Evolutionary conservation across 2,888 invertebrate species (phyloP), one percentile per base, ranked within the genome.

Genomic region (Sipha maydis): DNA sequence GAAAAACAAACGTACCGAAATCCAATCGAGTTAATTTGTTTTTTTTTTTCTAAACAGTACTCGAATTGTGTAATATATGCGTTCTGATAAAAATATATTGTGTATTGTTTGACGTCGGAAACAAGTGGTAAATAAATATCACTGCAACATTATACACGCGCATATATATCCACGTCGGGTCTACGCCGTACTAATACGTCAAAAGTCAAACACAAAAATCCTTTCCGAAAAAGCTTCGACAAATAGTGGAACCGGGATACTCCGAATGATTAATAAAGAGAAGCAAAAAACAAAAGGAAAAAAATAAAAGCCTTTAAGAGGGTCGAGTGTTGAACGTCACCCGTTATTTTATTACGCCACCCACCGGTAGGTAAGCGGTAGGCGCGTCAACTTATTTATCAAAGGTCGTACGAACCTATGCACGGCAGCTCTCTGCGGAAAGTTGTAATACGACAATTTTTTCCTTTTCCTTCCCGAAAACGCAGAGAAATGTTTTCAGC

Each of bases 321-420:
- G 54, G 73, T 83, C 73, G 83, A 73, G 34, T 56, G 73, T 56
- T 83, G 21, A 73, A 73, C 71, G 34, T 78, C 25, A 31, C 31
- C 19, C 34, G 54, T 83, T 34, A 11, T 83, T 83, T 73, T 34
- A 34, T 73, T 34, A 34, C 56, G 31, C 54, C 73, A 19, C n/a
- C 31, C 48, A 48, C 48, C 31, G 28, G 25, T 83, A 54, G 28
- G 83, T 54, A 54, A 11, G 31, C 11, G 21, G 9, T 21, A 17
- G 0, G 4, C 56, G 31, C 71, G 83, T 54, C 83, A 19, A 83
- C 28, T 31, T 69, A 69, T 82, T 71, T 82, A 71, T 34, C 54
- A 54, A 83, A 83, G 54, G 83, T 83, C 73, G 19, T 31, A 83
- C 41, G 21, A 14, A 56, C 21, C n/a, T 14, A 28, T 28, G 9